Conservation (phyloP, 92 coral and sea anemone genomes). For the Parazoanthus darwini region DNA sequence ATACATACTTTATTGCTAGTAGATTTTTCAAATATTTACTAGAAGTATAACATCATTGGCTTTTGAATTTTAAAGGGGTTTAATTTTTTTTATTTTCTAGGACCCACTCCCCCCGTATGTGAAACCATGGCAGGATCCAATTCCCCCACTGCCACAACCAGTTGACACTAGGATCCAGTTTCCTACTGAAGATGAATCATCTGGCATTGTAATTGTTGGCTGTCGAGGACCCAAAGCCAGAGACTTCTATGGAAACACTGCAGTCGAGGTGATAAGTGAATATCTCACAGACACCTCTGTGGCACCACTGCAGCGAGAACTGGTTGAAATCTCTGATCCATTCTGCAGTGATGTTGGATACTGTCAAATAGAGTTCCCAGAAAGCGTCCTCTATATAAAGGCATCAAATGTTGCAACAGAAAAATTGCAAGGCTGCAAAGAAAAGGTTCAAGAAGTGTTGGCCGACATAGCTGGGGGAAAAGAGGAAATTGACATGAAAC, state of each 20-base stretch:
- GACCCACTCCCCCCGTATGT: conserved; percentile 73
- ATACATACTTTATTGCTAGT: no score
- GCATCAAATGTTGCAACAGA: conserved; percentile 85
- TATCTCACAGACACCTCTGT: conserved; percentile 93
- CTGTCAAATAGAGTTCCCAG: conserved; percentile 70
- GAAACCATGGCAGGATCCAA: conserved; percentile 88
- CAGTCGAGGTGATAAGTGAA: conserved; percentile 77
- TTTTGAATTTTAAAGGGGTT: no score
- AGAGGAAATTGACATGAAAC: conserved; percentile 82
- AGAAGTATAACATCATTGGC: no score
- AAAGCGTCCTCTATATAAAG: conserved; percentile 73
- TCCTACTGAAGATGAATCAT: conserved; percentile 95
- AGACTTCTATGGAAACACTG: conserved; percentile 64
- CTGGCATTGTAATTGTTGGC: conserved; percentile 82
- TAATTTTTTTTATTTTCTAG: conserved; percentile 39
- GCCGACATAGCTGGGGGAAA: conserved; percentile 64
- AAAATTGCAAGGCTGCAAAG: conserved; percentile 73
- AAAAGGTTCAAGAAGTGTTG: conserved; percentile 75
- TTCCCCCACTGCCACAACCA: conserved; percentile 67
- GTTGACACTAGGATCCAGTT: conserved; percentile 64
- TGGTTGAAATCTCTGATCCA: conserved; percentile 92
- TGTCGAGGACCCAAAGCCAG: conserved; percentile 86
- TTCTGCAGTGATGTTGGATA: conserved; percentile 85
- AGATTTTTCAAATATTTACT: no score
- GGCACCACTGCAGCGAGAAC: conserved; percentile 87